Evolutionary conservation across 2,113 vertebrate genomes (phyloP).

Genomic region (Parus major): DNA sequence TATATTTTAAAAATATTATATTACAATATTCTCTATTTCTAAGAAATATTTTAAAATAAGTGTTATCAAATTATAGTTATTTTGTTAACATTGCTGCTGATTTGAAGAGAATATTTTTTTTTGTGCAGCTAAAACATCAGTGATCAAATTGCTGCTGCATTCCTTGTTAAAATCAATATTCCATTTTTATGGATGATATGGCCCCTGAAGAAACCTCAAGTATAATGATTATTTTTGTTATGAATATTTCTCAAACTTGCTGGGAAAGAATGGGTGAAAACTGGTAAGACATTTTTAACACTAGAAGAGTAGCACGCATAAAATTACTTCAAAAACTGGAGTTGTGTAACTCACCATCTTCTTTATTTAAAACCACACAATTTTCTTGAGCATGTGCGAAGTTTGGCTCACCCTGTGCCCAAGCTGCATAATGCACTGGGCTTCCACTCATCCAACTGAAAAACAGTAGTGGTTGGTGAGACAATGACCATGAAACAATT

Average conservation of each 20-base stretch:
- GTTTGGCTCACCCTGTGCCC: constrained; percentile 83
- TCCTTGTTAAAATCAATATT: neutral
- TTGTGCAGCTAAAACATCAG: neutral
- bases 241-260: neutral
- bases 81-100: neutral
- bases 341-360: constrained; percentile 72
- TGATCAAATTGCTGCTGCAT: neutral
- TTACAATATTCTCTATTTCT: neutral
- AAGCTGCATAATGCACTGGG: constrained; percentile 77
- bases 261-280: neutral
- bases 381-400: constrained; percentile 82
- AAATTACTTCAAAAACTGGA: neutral
- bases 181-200: neutral
- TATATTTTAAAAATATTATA: neutral
- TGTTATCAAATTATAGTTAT: neutral
- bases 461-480: neutral
- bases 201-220: neutral
- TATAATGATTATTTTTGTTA: neutral
- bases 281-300: neutral
- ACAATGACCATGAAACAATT: neutral
- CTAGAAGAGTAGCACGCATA: neutral
- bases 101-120: neutral
- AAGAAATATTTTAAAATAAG: neutral
- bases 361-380: constrained; percentile 80
- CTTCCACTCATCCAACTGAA: constrained; percentile 83